A percentile compares a stretch with the other conserved stretches of the same genome.
These are phyloP conservation scores for Prosopocoilus inquinatus DNA, from an alignment of 2,888 invertebrate species.

Conservation along the genomic window DNA sequence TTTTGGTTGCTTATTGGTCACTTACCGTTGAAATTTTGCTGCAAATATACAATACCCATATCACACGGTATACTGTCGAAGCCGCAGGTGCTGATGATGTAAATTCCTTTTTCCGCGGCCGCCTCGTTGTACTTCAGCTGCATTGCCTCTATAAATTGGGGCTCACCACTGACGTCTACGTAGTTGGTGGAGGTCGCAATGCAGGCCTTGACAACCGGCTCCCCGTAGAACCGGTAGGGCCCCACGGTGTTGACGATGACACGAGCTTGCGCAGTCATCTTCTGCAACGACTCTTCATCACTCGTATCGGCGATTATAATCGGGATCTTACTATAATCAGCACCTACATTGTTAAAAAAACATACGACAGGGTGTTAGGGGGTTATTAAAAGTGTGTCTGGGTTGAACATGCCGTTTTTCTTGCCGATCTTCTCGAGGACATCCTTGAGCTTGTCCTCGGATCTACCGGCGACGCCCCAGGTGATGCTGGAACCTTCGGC, in stretches of 20 bases:
- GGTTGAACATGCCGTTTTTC: constrained; percentile 46
- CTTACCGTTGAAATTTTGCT: constrained; percentile 72
- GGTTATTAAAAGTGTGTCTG: neutral
- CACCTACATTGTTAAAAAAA: constrained; percentile 49
- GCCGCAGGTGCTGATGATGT: constrained; percentile 88
- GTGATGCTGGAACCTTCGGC: constrained; percentile 55
- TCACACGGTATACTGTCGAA: constrained; percentile 92
- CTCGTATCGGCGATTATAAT: constrained; percentile 77
- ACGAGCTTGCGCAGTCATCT: constrained; percentile 78
- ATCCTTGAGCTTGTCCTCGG: constrained; percentile 47
- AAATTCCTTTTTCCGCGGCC: constrained; percentile 79
- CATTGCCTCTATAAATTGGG: constrained; percentile 56
- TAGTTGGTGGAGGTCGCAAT: constrained; percentile 74
- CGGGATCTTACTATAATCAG: constrained; percentile 60
- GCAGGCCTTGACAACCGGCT: constrained; percentile 86
- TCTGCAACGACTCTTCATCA: constrained; percentile 68
- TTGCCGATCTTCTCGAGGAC: constrained; percentile 41
- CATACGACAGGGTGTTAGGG: neutral
- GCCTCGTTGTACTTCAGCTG: constrained; percentile 74
- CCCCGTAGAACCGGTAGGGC: constrained; percentile 85
- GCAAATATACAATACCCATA: constrained; percentile 76
- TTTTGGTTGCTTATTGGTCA: too few species aligned
- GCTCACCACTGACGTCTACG: constrained; percentile 92
- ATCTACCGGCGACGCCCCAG: constrained; percentile 91
- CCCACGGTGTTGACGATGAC: constrained; percentile 92